These are phyloP conservation scores for Drosophila aldrichi DNA, from an alignment of 2,888 invertebrate genomes.

Conservation along the genomic window DNA sequence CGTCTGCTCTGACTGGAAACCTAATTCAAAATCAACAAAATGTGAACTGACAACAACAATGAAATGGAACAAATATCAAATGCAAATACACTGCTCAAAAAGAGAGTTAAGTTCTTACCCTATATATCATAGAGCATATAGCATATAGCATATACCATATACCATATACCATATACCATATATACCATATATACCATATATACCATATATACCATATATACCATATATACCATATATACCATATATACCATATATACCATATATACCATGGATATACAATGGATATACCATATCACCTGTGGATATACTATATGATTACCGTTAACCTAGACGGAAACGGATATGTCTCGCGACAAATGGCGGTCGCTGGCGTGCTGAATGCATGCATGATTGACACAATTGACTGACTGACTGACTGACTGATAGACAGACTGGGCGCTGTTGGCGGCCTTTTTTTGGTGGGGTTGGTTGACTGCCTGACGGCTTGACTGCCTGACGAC, in stretches of 20 bases:
- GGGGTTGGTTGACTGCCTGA: conserved; percentile 1
- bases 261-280: neutral
- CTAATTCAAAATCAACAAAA: conserved; percentile 76
- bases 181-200: neutral
- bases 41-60: conserved; percentile 48
- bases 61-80: conserved; percentile 30
- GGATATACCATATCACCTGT: neutral
- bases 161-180: conserved; percentile 1
- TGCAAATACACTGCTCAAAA: conserved; percentile 35
- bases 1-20: conserved; percentile 53
- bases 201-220: neutral
- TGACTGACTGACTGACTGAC: conserved; percentile 14
- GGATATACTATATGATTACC: conserved; percentile 13
- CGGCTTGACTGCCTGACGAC: conserved; percentile 1
- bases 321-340: conserved; percentile 58
- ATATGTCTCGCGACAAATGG: conserved; percentile 60
- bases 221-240: neutral
- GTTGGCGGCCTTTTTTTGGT: conserved; percentile 1
- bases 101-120: neutral
- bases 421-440: conserved; percentile 2
- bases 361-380: conserved; percentile 11
- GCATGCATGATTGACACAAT: conserved; percentile 14
- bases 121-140: neutral
- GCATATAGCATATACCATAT: conserved; percentile 1
- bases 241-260: neutral